These are phyloP conservation scores for Ptychodera flava DNA, from an alignment of 35 echinoderm and acorn worm genomes.

Conservation along the genomic window DNA sequence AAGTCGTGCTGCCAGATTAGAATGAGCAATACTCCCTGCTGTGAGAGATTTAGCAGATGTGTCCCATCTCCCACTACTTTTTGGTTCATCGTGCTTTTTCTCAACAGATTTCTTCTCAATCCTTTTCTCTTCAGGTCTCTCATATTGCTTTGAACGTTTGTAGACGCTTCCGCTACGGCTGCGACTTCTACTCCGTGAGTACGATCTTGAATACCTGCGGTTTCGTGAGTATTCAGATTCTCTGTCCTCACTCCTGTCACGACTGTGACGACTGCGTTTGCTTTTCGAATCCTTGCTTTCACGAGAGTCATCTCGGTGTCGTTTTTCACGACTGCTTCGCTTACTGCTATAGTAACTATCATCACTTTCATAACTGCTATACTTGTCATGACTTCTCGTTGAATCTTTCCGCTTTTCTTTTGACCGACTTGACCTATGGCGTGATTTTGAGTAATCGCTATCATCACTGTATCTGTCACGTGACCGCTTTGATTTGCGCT, in stretches of 20 bases:
- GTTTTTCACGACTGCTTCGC: neutral
- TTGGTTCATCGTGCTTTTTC: neutral
- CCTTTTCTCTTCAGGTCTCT: neutral
- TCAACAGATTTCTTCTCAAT: neutral
- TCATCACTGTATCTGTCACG: neutral
- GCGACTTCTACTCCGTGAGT: neutral
- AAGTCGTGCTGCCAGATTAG: neutral
- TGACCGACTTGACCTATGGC: neutral
- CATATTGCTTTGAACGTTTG: neutral
- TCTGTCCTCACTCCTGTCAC: neutral
- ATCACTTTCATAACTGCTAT: neutral
- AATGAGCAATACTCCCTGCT: neutral
- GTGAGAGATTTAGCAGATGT: neutral
- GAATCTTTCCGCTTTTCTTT: neutral
- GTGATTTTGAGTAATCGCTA: neutral
- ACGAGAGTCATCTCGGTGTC: neutral
- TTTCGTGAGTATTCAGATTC: neutral
- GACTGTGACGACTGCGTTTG: neutral
- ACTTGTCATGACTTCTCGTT: neutral
- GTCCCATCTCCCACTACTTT: neutral
- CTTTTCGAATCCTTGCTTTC: neutral
- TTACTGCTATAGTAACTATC: neutral
- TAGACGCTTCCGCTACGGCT: neutral
- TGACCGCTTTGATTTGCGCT: neutral
- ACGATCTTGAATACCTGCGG: neutral